Base-by-base conservation (phyloP, 2,888 invertebrate species). In the Dione juno region DNA sequence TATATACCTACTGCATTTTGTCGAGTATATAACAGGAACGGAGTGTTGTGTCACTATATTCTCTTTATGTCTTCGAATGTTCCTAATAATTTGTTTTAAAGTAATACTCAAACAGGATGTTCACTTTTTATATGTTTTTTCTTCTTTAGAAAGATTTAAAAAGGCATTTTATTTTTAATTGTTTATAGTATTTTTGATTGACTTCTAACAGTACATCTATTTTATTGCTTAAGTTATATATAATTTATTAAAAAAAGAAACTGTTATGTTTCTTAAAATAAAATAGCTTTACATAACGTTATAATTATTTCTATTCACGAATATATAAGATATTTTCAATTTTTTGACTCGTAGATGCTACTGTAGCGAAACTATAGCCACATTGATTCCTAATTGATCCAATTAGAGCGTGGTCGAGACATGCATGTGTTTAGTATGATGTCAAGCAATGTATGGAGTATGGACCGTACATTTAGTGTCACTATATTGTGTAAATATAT, bases 401-500 rank as follows among this genome's bases (percentile, higher is more conserved):
- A 59, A 61, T 71, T 65, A 71, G 71, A 53, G 45, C 21, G 9
- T 21, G 5, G 8, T 16, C 45, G 68, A 41, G 53, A 68, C 66
- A 68, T 61, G 67, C 64, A 68, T 61, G 67, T 58, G 58, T 71
- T 19, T 53, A 16, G 13, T 66, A 48, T 28, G 16, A 54, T 48
- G 37, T 59, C 16, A 50, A 50, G 11, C 7, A 14, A 37, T 35
- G 21, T 19, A 50, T 48, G 11, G 0, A 16, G 52, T 61, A 68
- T 61, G 67, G 48, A 43, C 1, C 35, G 52, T 19, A 61, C 53
- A 69, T 69, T 72, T 72, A 66, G 64, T 69, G 61, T 16, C 52
- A 64, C 57, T 58, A 52, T n/a, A n/a, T n/a, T n/a, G n/a, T 64
- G 69, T 69, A 58, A 72, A 72, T 72, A 72, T 80, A 81, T 79